Conservation (phyloP, 2,797 vertebrate species). For the Molossus molossus region DNA sequence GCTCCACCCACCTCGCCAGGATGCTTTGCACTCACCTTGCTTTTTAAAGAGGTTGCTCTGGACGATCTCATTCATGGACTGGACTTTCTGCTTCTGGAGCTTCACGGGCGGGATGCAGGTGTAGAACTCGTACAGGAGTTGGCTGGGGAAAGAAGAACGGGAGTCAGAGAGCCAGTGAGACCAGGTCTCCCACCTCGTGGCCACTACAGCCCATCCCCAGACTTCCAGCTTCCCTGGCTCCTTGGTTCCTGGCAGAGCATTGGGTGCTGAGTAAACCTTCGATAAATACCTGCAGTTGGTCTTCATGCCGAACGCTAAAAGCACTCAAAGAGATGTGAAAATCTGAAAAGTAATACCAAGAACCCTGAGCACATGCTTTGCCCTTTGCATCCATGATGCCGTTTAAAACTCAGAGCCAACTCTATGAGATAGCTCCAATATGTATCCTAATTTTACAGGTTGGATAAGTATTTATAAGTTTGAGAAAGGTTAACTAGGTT, state of each 20-base stretch:
- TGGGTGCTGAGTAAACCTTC: not conserved
- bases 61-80: conserved; percentile 98
- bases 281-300: not conserved
- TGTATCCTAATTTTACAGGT: not conserved
- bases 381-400: no score
- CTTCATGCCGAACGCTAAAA: not conserved
- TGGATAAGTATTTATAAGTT: not conserved
- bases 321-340: not conserved
- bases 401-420: not conserved
- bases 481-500: not conserved
- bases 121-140: conserved; percentile 97
- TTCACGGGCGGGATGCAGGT: conserved; percentile 96
- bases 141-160: conserved; percentile 89
- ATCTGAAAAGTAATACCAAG: not conserved
- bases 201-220: not conserved
- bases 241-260: not conserved
- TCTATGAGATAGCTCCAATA: not conserved
- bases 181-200: no score
- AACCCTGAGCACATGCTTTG: not conserved
- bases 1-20: not conserved
- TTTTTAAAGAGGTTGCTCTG: conserved; percentile 95
- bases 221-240: not conserved
- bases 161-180: not conserved
- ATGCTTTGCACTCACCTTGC: conserved; percentile 91
- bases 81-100: conserved; percentile 97